Base-by-base conservation (phyloP, 2,888 invertebrate genomes). In the Argyra leucocephala region DNA sequence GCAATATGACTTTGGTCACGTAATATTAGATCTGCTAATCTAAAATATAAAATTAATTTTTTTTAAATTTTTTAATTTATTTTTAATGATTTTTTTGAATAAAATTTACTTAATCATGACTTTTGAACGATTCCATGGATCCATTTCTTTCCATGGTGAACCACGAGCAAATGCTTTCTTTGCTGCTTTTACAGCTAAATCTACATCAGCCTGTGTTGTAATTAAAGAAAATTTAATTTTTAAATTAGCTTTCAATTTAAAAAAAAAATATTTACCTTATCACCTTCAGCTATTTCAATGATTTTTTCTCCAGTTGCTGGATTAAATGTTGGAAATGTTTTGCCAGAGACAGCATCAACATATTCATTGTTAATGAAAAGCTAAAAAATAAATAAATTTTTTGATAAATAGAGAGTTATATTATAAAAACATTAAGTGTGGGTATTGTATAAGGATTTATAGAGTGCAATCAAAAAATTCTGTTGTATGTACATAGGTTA, bases 241-340 rank as follows among this genome's bases (percentile, higher is more conserved):
- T 37, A n/a, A n/a, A n/a, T 57, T 21, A 57, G 21, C 9, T 57
- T 23, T 59, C 9, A 12, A 9, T 26, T 26, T 26, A 9, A 9
- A 26, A 9, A 48, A 48, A 48, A 2, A 12, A 18, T 18, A 12
- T 70, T 76, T 81, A 90, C 91, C 85, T 91, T 90, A 76, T 90
- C 90, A 66, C 87, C 96, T 81, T 93, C 94, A 64, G 91, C 85
- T 62, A 96, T 86, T 73, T 91, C 83, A 15, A 81, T 78, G 72
- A 96, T 91, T 71, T 87, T 85, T 72, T 86, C 81, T 68, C 87
- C 92, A 72, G 86, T 91, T 23, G 88, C 82, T 62, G 96, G 96
- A 78, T 96, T 95, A 71, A 90, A 77, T 5, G 91, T 90, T 23
- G 88, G 81, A 80, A 96, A 98, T 3, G 88, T 93, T 78, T 93